These are phyloP conservation scores for Tragelaphus oryx DNA, from an alignment of 2,797 vertebrate genomes.

Conservation along the genomic window DNA sequence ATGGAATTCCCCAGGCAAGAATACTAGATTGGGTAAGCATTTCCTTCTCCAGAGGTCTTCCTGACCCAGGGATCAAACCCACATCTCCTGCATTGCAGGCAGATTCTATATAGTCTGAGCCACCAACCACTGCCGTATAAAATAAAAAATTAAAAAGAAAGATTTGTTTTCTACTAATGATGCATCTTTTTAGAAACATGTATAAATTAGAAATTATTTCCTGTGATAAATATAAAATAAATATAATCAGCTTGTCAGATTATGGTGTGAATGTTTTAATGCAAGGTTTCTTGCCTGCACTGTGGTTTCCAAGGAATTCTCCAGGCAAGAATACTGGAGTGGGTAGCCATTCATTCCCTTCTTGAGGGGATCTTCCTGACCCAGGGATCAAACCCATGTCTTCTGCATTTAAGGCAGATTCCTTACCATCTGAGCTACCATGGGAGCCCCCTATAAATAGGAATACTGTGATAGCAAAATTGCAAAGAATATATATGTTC, in stretches of 20 bases:
- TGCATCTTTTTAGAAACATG: slow-evolving; percentile 27
- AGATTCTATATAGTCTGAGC: background rate
- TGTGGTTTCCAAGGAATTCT: background rate
- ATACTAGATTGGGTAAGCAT: background rate
- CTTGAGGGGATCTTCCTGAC: background rate
- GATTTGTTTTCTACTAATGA: background rate
- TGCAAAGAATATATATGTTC: background rate
- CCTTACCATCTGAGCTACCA: background rate
- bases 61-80: background rate
- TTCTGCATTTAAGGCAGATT: background rate
- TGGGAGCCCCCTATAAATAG: background rate
- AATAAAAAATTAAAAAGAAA: background rate
- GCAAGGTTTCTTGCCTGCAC: background rate
- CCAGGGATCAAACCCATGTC: background rate
- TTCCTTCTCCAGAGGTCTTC: background rate
- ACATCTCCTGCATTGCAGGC: background rate
- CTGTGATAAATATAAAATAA: slow-evolving; percentile 24
- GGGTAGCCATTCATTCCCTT: background rate
- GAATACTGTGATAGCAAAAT: slow-evolving; percentile 19
- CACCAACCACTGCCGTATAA: background rate
- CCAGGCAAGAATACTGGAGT: background rate
- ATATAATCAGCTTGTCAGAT: background rate
- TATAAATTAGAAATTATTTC: slow-evolving; percentile 39
- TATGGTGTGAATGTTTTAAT: background rate
- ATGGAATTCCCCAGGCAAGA: background rate